Evolutionary conservation across 2,797 vertebrate genomes (phyloP).

Genomic region (Smutsia temminckii): DNA sequence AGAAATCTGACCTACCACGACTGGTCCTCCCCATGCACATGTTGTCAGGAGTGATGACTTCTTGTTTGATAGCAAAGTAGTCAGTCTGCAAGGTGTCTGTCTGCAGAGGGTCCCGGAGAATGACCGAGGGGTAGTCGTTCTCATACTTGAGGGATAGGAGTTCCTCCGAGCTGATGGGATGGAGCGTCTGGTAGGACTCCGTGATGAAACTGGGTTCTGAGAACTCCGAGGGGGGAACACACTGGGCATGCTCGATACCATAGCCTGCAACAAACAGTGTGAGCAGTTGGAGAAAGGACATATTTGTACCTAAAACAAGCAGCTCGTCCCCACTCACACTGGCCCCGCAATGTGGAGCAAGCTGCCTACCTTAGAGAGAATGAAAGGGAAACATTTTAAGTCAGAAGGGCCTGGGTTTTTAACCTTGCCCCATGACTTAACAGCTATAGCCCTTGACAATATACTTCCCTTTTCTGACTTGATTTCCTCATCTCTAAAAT

Average conservation of each 20-base stretch:
- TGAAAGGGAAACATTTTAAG: not conserved
- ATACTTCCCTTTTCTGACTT: constrained; percentile 15
- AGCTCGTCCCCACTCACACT: not conserved
- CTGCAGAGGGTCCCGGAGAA: constrained; percentile 92
- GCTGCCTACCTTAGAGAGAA: not conserved
- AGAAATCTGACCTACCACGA: constrained; percentile 90
- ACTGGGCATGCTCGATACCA: constrained; percentile 98
- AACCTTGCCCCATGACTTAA: not conserved
- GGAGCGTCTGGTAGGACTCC: constrained; percentile 99
- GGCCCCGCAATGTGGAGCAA: not conserved
- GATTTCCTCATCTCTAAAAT: constrained; percentile 26
- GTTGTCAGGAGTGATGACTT: constrained; percentile 97
- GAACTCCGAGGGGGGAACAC: constrained; percentile 98
- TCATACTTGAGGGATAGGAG: constrained; percentile 98
- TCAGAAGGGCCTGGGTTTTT: not conserved
- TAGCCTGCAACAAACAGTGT: constrained; percentile 87
- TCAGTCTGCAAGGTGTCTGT: constrained; percentile 93
- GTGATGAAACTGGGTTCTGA: constrained; percentile 99
- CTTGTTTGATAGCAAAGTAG: constrained; percentile 97
- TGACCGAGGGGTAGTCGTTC: constrained; percentile 93
- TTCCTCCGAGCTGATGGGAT: constrained; percentile 99
- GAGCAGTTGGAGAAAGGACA: not conserved
- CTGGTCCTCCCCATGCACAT: constrained; percentile 98
- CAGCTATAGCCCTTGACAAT: not conserved
- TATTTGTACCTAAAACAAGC: not conserved